Base-by-base conservation (phyloP, 2,888 invertebrate genomes). In the Crocallis elinguaria region DNA sequence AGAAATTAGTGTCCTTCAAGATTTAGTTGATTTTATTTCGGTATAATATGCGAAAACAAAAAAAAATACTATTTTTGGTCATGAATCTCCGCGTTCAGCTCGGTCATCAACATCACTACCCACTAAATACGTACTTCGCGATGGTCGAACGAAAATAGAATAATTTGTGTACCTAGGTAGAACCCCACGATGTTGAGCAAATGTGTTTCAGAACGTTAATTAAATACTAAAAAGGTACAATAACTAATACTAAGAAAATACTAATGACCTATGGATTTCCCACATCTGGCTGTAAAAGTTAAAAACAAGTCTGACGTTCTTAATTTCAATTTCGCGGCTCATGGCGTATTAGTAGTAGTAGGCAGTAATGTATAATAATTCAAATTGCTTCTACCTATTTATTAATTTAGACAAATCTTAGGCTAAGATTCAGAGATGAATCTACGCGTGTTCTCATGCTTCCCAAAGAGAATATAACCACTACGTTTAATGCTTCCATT, bases 81-180 rank as follows among this genome's bases (percentile, higher is more conserved):
- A 25, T 8, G 23, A 23, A n/a, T 25, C 21, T 42, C 39, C 9
- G 37, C 36, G 52, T 50, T 51, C 44, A 60, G 54, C 53, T 64
- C 58, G 65, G 61, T 68, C 66, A 57, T 48, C 53, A 36, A 27
- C 35, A 51, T 32, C 29, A 37, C 60, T 69, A 65, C 64, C 57
- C 56, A 73, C 76, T 80, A 79, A 82, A 86, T 75, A 62, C 59
- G 79, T 73, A 71, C 89, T 69, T 68, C 82, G 90, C 88, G 84
- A 82, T 87, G 89, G 88, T 84, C 86, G 67, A 64, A 65, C 77
- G 57, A 73, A 88, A 87, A 87, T 88, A 88, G 82, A 83, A 71
- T 36, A 59, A 58, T 59, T 59, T 61, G 46, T 62, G 48, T 51
- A 53, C 48, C 53, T 66, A 57, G 62, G 61, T 67, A 62, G 66